phyloP scores from a whole-genome alignment of 2,888 invertebrate species.

The Electrophaes corylata region DNA sequence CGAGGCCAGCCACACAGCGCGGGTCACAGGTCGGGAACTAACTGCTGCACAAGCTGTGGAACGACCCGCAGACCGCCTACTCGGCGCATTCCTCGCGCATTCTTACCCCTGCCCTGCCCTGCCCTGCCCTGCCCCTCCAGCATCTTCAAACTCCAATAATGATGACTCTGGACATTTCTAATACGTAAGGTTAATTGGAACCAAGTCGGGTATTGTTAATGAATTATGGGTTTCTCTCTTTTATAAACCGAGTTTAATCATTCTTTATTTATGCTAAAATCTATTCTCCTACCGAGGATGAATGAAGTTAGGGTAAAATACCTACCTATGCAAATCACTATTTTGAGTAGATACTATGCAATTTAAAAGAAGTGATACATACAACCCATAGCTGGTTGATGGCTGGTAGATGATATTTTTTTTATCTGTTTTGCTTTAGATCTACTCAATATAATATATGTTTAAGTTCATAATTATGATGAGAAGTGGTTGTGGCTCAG shows the following conservation, averaged over 20 bases:
- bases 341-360: no score
- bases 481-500: neutral
- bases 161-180: conserved; percentile 76
- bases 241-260: conserved; percentile 44
- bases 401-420: no score
- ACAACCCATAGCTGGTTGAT: no score
- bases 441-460: no score
- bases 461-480: no score
- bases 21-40: conserved; percentile 69
- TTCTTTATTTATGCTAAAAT: conserved; percentile 41
- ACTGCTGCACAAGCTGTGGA: conserved; percentile 52
- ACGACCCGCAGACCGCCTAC: conserved; percentile 71
- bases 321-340: no score
- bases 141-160: conserved; percentile 64
- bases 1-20: conserved; percentile 61
- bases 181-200: conserved; percentile 81
- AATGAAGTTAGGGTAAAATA: neutral
- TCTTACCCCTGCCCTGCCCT: conserved; percentile 41
- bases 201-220: conserved; percentile 69
- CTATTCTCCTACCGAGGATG: conserved; percentile 35
- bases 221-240: conserved; percentile 57
- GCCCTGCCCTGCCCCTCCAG: conserved; percentile 42
- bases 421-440: no score
- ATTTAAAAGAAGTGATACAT: no score
- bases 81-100: conserved; percentile 58